These are phyloP conservation scores for Hirtodrosophila cameraria DNA, from an alignment of 2,888 invertebrate species.

Conservation along the genomic window DNA sequence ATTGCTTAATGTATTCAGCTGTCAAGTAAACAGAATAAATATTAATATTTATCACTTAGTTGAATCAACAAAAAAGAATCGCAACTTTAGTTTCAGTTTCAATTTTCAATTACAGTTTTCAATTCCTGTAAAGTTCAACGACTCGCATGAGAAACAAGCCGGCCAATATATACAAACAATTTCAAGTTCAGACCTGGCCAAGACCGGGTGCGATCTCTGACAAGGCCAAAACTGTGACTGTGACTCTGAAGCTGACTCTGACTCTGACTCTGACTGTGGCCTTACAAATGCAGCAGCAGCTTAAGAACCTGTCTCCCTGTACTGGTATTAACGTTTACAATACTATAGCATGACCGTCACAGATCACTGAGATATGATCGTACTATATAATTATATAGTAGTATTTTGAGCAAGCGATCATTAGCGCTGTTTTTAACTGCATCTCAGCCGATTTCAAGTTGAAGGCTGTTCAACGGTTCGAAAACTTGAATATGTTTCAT, in stretches of 20 bases:
- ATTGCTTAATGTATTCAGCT: constrained; percentile 87
- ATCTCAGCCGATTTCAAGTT: constrained; percentile 62
- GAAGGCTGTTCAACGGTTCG: constrained; percentile 61
- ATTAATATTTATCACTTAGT: constrained; percentile 33
- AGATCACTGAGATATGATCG: constrained; percentile 5
- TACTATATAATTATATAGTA: constrained; percentile 11
- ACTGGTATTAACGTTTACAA: constrained; percentile 29
- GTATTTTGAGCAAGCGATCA: constrained; percentile 17
- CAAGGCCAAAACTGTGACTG: constrained; percentile 29
- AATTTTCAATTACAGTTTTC: too few relatives aligned
- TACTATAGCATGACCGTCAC: constrained; percentile 39
- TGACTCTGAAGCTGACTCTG: too few relatives aligned
- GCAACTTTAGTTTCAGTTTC: constrained; percentile 2
- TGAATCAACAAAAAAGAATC: constrained; percentile 28
- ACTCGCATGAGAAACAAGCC: constrained; percentile 40
- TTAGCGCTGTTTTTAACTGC: constrained; percentile 36
- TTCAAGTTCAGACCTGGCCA: constrained; percentile 37
- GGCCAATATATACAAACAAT: constrained; percentile 17
- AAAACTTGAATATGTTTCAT: constrained; percentile 8
- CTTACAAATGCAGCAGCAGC: constrained; percentile 35
- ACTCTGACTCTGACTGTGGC: too few relatives aligned
- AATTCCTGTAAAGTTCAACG: constrained; percentile 66
- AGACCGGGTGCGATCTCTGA: constrained; percentile 39
- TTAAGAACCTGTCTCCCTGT: constrained; percentile 46
- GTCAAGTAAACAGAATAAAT: constrained; percentile 16